Evolutionary conservation across 2,797 vertebrate genomes (phyloP).

Genomic region (Nyctalus aviator): DNA sequence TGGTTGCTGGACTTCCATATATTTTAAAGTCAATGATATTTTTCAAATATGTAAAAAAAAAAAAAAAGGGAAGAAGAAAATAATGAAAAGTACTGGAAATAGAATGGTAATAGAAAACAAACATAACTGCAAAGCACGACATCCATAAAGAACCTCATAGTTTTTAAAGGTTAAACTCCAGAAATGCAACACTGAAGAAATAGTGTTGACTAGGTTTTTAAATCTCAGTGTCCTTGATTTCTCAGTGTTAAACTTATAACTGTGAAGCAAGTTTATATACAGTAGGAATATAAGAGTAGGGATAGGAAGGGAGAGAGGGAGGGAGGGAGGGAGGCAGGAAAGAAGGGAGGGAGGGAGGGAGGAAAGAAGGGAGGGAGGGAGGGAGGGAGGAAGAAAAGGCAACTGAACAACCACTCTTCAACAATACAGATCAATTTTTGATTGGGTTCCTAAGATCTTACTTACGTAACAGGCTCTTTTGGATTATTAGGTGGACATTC

Average conservation of each 20-base stretch:
- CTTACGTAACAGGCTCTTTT: constrained; percentile 80
- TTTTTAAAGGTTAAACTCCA: constrained; percentile 41
- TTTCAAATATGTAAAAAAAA: constrained; percentile 33
- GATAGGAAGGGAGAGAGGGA: too few species aligned
- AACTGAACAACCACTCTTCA: neutral
- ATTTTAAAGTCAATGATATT: constrained; percentile 3
- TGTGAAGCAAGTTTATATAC: neutral
- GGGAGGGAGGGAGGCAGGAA: too few species aligned
- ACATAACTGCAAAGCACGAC: constrained; percentile 9
- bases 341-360: too few species aligned
- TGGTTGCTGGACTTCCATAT: too few species aligned
- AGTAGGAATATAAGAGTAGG: neutral
- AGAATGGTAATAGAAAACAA: constrained; percentile 37
- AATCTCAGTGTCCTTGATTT: constrained; percentile 31
- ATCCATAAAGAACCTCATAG: constrained; percentile 22
- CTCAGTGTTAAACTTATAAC: constrained; percentile 52
- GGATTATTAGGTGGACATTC: constrained; percentile 59
- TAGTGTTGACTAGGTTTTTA: constrained; percentile 13
- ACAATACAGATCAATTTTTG: neutral
- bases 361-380: too few species aligned
- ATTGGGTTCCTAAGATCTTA: constrained; percentile 41
- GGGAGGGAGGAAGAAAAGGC: too few species aligned
- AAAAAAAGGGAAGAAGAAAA: neutral
- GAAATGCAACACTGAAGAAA: neutral
- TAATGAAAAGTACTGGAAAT: constrained; percentile 31